Base-by-base conservation (phyloP, 2,113 vertebrate genomes). In the Irena cyanogastra region DNA sequence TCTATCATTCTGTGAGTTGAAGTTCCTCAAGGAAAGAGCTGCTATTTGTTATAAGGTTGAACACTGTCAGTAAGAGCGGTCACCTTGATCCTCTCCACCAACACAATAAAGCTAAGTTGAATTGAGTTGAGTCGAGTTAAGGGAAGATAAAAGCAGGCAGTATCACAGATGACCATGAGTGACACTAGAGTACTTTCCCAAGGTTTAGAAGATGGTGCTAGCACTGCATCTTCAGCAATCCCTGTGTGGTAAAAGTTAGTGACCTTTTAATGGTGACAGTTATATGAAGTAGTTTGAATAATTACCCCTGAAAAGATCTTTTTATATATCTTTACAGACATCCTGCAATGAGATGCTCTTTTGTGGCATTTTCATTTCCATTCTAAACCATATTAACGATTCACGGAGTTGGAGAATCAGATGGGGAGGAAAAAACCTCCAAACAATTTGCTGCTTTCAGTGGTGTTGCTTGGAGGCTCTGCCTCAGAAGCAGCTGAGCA, bases 241-340 rank as follows among this genome's bases (percentile, higher is more conserved):
- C 66, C 70, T 31, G 16, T 59, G 61, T 87, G 87, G 95, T 94
- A 89, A 89, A 94, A 95, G 83, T 83, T 96, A 95, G 70, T 97
- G 95, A 97, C 96, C 95, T 97, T 97, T 97, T 97, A 96, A 96
- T 81, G 44, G 78, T 96, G 97, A 97, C 95, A 97, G 94, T 89
- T 97, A 94, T 94, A 96, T 90, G 92, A 96, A 95, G 75, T 95
- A 47, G 68, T 91, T 56, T 95, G 90, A 96, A 96, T 96, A 97
- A 97, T 96, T 98, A 97, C 61, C 90, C 82, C 52, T 72, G 91
- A 95, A 97, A 96, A 93, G 71, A 83, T 95, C 78, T 49, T 96
- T 90, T 95, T 95, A 97, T 98, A 88, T 92, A 85, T 96, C 92
- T 92, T 94, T 96, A 96, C 93, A 92, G 94, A 89, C 95, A 97